These are phyloP conservation scores for Pogonocichla stellata DNA, from an alignment of 2,113 vertebrate genomes.

Conservation along the genomic window DNA sequence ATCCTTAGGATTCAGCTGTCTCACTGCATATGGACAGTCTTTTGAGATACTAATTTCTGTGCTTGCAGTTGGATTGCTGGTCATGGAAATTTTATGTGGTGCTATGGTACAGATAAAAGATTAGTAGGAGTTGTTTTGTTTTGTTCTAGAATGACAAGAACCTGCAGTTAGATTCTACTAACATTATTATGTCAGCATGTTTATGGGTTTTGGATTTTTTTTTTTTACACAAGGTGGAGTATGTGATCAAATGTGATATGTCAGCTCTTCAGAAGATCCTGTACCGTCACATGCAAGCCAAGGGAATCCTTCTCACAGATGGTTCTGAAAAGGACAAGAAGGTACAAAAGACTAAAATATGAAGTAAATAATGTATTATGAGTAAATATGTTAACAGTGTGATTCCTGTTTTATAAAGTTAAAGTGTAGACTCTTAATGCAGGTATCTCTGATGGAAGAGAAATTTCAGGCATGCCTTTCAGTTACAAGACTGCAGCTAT, in stretches of 20 bases:
- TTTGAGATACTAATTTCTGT: background rate
- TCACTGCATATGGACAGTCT: background rate
- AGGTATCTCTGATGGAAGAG: background rate
- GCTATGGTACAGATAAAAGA: background rate
- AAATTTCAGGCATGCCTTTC: background rate
- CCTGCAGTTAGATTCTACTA: background rate
- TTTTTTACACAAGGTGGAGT: slow-evolving; percentile 85
- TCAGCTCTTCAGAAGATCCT: slow-evolving; percentile 97
- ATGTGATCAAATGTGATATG: slow-evolving; percentile 98
- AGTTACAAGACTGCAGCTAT: background rate
- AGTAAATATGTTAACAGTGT: background rate
- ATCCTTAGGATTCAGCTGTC: background rate
- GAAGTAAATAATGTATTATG: background rate
- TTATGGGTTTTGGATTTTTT: background rate
- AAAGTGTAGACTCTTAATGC: background rate
- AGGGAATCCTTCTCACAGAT: slow-evolving; percentile 97
- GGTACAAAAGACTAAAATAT: slow-evolving; percentile 65
- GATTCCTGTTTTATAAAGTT: background rate
- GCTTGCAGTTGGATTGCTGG: background rate
- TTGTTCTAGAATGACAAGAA: background rate
- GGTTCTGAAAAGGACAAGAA: slow-evolving; percentile 99
- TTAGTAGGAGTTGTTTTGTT: background rate
- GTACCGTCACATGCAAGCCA: slow-evolving; percentile 97
- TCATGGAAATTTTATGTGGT: background rate
- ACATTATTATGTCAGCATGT: background rate